phyloP scores from a whole-genome alignment of 2,797 vertebrate species.

The Labroides dimidiatus region DNA sequence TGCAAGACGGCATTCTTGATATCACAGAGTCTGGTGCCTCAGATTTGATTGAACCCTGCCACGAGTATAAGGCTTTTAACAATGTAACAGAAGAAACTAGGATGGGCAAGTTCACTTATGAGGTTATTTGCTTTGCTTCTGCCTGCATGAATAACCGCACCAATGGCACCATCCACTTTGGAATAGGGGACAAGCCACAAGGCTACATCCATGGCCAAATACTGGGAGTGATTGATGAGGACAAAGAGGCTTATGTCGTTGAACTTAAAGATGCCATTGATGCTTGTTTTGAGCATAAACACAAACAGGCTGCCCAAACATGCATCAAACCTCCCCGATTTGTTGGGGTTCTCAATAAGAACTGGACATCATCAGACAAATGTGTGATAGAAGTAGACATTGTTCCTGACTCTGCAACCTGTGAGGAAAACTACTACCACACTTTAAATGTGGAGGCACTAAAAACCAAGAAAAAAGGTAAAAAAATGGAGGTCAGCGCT shows the following conservation, averaged over 20 bases:
- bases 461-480: constrained; percentile 54
- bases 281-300: constrained; percentile 59
- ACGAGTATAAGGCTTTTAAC: constrained; percentile 79
- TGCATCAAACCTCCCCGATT: constrained; percentile 76
- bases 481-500: constrained; percentile 12
- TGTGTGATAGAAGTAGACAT: constrained; percentile 83
- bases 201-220: constrained; percentile 76
- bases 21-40: constrained; percentile 69
- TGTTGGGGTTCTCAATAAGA: constrained; percentile 74
- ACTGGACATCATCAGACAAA: constrained; percentile 66
- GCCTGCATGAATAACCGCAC: constrained; percentile 83
- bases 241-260: constrained; percentile 64
- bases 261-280: constrained; percentile 42
- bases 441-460: neutral
- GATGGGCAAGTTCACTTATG: constrained; percentile 67
- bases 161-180: constrained; percentile 84
- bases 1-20: constrained; percentile 58
- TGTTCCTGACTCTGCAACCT: constrained; percentile 63
- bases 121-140: constrained; percentile 74
- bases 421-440: constrained; percentile 61
- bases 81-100: constrained; percentile 47
- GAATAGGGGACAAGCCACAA: constrained; percentile 67
- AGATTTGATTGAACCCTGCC: constrained; percentile 77
- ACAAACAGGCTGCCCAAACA: constrained; percentile 52
- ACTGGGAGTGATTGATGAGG: constrained; percentile 60